Conservation (phyloP, 2,113 vertebrate genomes). For the Poeciliopsis occidentalis region DNA sequence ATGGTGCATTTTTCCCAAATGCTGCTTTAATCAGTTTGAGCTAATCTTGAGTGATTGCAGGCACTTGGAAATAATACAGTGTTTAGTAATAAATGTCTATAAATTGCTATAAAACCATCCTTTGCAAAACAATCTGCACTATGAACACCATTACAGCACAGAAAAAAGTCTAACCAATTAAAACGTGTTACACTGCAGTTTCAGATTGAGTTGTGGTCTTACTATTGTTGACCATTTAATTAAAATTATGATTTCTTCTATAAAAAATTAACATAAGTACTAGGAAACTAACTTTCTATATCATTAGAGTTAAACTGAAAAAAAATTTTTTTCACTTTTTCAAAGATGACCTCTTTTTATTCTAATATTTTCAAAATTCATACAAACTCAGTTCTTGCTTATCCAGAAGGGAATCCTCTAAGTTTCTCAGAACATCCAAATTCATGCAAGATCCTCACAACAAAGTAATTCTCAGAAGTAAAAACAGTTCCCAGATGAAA, state of each 20-base stretch:
- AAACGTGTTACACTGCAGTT: not conserved
- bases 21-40: constrained; percentile 6
- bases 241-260: too few species aligned
- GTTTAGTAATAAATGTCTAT: constrained; percentile 21
- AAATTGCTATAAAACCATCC: constrained; percentile 9
- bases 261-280: too few species aligned
- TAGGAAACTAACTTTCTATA: too few species aligned
- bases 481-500: too few species aligned
- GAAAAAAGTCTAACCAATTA: not conserved
- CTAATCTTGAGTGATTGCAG: constrained; percentile 27
- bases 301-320: too few species aligned
- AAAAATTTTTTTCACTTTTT: too few species aligned
- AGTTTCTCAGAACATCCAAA: not conserved
- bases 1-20: not conserved
- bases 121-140: not conserved
- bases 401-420: too few species aligned
- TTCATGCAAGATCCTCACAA: not conserved
- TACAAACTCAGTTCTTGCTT: not conserved
- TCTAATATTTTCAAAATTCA: not conserved
- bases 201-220: not conserved
- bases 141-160: not conserved
- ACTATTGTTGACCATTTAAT: too few species aligned
- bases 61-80: constrained; percentile 13
- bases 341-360: not conserved
- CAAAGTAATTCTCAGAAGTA: not conserved